Evolutionary conservation across 1,140 invertebrate genomes (phyloP).

Genomic region (Eubasilissa regina): DNA sequence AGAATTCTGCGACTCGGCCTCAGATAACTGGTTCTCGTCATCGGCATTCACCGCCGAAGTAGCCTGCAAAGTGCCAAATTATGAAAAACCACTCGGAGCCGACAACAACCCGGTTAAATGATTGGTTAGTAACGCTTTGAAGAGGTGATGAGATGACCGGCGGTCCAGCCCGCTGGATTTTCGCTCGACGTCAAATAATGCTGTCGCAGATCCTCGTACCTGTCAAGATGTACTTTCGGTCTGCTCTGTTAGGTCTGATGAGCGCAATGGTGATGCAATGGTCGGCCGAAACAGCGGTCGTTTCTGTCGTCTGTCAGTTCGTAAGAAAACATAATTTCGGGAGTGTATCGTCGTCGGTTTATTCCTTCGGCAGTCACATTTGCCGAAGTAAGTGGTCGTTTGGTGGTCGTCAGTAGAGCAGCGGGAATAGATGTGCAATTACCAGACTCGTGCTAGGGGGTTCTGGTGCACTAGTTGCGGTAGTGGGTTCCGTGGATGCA

Average conservation of each 20-base stretch:
- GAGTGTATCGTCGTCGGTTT: slow-evolving; percentile 42
- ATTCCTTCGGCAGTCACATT: slow-evolving; percentile 48
- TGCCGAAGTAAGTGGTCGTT: slow-evolving; percentile 57
- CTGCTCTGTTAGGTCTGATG: slow-evolving; percentile 46
- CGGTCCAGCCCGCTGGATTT: slow-evolving; percentile 67
- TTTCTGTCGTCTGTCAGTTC: slow-evolving; percentile 36
- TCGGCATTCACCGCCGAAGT: slow-evolving; percentile 66
- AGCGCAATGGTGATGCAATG: not conserved
- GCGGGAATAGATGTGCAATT: slow-evolving; percentile 63
- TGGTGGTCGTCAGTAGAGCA: slow-evolving; percentile 30
- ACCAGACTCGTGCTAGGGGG: slow-evolving; percentile 65
- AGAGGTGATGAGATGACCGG: slow-evolving; percentile 47
- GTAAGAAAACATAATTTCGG: slow-evolving; percentile 28
- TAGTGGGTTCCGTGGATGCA: slow-evolving; percentile 1
- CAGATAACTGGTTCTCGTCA: slow-evolving; percentile 71
- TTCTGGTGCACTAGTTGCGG: slow-evolving; percentile 60
- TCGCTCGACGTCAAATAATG: slow-evolving; percentile 63
- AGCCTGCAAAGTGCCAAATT: slow-evolving; percentile 65
- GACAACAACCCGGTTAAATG: slow-evolving; percentile 1
- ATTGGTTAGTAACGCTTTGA: slow-evolving; percentile 41
- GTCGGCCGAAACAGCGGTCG: slow-evolving; percentile 19
- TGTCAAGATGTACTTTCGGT: slow-evolving; percentile 59
- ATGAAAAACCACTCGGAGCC: slow-evolving; percentile 42
- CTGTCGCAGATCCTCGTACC: slow-evolving; percentile 65
- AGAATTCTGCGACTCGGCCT: slow-evolving; percentile 76